Evolutionary conservation across 2,888 invertebrate genomes (phyloP), one percentile per base, ranked within the genome.

Genomic region (Lapara coniferarum): DNA sequence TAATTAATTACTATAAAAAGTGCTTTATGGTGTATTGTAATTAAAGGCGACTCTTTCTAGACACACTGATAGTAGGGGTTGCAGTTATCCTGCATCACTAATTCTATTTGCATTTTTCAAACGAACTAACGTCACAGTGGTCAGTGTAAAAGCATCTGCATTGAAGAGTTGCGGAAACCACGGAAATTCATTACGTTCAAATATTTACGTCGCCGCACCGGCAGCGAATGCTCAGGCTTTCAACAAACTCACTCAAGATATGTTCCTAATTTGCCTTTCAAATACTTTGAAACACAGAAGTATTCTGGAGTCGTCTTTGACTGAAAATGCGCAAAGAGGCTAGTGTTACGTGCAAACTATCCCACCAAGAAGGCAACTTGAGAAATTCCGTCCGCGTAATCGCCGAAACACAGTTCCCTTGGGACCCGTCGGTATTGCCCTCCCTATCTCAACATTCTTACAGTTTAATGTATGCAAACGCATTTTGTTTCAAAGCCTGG

Each of bases 401-500:
- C 92, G 92, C 89, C 92, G 85, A 92, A 93, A 93, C 92, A 92
- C 87, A 84, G 85, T 86, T 84, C 92, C 89, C 87, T 68, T 74
- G 89, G 84, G 91, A 88, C 85, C 85, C 84, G 84, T 73, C 78
- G 81, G 85, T 81, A 86, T 85, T 87, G 88, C 90, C 87, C 89
- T 87, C 90, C 88, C 89, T 91, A 91, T 93, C 92, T 92, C 85
- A 84, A 92, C 93, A 93, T 93, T 93, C 93, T 92, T 92, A 92
- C 87, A 91, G 89, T 93, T 93, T 93, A 93, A 93, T 93, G 90
- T 93, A 93, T 93, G 93, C 93, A 93, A 93, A 93, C 93, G 93
- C 93, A 93, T 93, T 93, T 93, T 93, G 93, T 93, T 93, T 92
- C 93, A 92, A 93, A 93, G 92, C 90, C 88, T 89, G 82, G 88